Evolutionary conservation across 2,113 vertebrate species (phyloP).

Genomic region (Peromyscus polionotus): DNA sequence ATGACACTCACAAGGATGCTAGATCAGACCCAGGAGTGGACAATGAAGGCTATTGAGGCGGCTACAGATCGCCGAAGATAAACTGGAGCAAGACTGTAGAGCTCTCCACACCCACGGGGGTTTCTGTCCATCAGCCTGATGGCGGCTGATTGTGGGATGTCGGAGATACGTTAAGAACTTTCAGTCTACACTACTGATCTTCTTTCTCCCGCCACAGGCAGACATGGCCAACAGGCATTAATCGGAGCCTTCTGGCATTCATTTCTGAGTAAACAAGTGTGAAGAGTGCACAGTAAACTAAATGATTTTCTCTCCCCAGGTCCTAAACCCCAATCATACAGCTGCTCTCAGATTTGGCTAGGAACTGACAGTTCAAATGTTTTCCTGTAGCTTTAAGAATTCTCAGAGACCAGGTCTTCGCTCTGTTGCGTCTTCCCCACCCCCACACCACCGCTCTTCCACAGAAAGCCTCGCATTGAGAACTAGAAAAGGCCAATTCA

Average conservation of each 20-base stretch:
- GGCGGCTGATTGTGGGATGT: background rate
- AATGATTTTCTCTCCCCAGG: background rate
- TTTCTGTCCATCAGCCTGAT: background rate
- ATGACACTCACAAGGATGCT: background rate
- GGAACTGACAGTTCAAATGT: slow-evolving; percentile 28
- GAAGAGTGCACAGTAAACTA: background rate
- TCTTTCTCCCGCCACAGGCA: background rate
- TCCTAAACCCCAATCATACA: background rate
- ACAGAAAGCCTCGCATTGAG: slow-evolving; percentile 86
- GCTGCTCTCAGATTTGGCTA: background rate
- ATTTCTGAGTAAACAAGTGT: background rate
- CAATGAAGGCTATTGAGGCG: background rate
- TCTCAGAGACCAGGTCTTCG: slow-evolving; percentile 53
- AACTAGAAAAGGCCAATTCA: slow-evolving; percentile 87
- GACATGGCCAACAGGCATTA: background rate
- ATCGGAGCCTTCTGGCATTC: background rate
- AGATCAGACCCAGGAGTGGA: background rate
- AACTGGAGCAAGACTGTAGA: too few species aligned
- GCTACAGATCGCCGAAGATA: background rate
- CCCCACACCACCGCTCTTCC: slow-evolving; percentile 65
- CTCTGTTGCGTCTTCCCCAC: slow-evolving; percentile 52
- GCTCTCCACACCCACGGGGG: background rate
- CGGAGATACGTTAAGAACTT: background rate
- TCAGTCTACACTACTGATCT: background rate
- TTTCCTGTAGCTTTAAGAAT: slow-evolving; percentile 41